Conservation (phyloP, 1,140 invertebrate species). For the Callitettix versicolor region DNA sequence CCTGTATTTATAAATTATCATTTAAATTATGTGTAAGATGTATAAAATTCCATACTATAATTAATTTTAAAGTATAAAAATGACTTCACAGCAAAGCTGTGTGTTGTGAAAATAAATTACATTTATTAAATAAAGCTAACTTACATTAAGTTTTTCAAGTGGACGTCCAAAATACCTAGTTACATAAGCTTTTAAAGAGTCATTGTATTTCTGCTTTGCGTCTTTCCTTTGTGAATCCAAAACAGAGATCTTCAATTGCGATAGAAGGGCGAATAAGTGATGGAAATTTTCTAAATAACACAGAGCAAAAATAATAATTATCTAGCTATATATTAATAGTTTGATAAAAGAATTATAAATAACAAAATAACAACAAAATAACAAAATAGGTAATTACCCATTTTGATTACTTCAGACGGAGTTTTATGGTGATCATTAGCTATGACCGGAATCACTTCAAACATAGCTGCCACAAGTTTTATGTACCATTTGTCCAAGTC, state of each 20-base stretch:
- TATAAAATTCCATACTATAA: too few relatives aligned
- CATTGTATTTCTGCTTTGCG: conserved; percentile 82
- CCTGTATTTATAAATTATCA: too few relatives aligned
- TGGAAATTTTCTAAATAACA: conserved; percentile 98
- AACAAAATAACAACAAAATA: background rate
- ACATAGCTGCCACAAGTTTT: conserved; percentile 73
- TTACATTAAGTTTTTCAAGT: conserved; percentile 88
- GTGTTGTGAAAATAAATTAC: too few relatives aligned
- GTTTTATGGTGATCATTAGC: conserved; percentile 85
- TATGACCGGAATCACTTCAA: conserved; percentile 70
- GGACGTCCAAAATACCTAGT: conserved; percentile 90
- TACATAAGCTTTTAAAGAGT: conserved; percentile 84
- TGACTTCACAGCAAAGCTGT: too few relatives aligned
- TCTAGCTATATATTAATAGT: too few relatives aligned
- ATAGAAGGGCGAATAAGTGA: conserved; percentile 77
- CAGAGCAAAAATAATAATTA: too few relatives aligned
- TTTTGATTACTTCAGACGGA: conserved; percentile 85
- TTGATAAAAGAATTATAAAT: background rate
- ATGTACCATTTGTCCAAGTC: conserved; percentile 95
- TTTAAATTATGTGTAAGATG: too few relatives aligned
- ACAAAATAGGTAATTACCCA: conserved; percentile 47
- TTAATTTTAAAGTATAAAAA: too few relatives aligned
- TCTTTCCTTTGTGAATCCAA: conserved; percentile 83
- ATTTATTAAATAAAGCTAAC: too few relatives aligned
- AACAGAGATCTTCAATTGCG: conserved; percentile 81